Base-by-base conservation (phyloP, 64 coral and sea anemone genomes). In the Pocillopora damicornis region DNA sequence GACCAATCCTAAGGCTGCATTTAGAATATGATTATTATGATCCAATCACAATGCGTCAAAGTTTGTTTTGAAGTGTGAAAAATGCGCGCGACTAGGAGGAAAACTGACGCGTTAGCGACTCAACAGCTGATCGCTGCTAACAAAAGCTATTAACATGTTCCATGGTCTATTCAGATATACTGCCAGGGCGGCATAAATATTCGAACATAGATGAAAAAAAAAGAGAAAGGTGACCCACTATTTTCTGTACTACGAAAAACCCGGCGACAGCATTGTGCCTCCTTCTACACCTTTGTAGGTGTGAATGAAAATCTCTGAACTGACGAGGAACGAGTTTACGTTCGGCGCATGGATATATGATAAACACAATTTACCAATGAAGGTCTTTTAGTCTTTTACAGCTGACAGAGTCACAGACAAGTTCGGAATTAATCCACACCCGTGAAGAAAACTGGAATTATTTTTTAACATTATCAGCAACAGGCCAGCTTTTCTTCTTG, bases 131-230 rank as follows among this genome's bases (percentile, higher is more conserved):
- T 84, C 64, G 38, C 22, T 25, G 63, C 8, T 30, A 23, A 72
- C 63, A 85, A 85, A 85, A 58, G 81, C 17, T 42, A 85, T 85
- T 85, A 85, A 72, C 81, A 85, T 85, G 37, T 85, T 85, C 58
- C 81, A 15, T 10, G 22, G 8, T 20, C 20, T 58, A 42, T 45
- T 77, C 38, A 77, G 22, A 57, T 11, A 37, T 9, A 71, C 37
- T 77, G 75, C 75, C 75, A 77, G 16, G 57, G 37, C 58, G 75
- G 75, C 75, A 57, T 11, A 20, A 57, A 51, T 20, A 57, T 72
- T 22, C 56, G 34, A 60, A 81, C 79, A 35, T 20, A 15, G 59
- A 2, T 25, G 34, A 16, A n/a, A 34, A 61, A 16, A n/a, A 34
- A 17, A 13, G 15, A 58, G 56, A 35, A 81, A 62, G 26, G 12